Evolutionary conservation across 2,797 vertebrate genomes (phyloP), one percentile per base, ranked within the genome.

Genomic region (Bufotes viridis): DNA sequence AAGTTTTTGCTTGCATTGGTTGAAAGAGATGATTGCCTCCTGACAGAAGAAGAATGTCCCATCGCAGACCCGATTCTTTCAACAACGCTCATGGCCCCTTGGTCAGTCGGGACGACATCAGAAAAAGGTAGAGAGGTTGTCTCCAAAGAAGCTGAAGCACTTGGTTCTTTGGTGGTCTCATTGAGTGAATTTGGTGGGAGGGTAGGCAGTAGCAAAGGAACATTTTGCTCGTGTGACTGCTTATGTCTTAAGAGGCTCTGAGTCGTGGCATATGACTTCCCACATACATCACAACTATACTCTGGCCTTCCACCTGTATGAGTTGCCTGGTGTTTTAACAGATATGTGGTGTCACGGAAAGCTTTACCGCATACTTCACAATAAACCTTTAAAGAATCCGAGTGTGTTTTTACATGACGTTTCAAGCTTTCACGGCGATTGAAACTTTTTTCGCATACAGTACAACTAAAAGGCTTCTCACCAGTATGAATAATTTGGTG

Each of bases 401-500:
- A 92, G 87, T 95, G 95, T 0, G 94, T 94, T 89, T 94, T 94
- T 34, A 93, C 86, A 4, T 95, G 94, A 0, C 95, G 93, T 15
- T 94, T 95, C 18, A 95, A 93, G 91, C 95, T 95, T 91, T 95
- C 94, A 1, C 95, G 88, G 0, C 95, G 93, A 91, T 95, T 95
- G 91, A 95, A 95, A 88, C 93, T 93, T 81, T 94, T 94, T 90
- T 91, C 85, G 84, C 95, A 95, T 7, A 93, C 90, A 0, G 92
- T 91, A 87, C 95, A 95, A 2, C 91, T 92, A 88, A 95, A 95
- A 20, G 95, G 96, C 92, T 97, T 97, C 90, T 97, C 97, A 17
- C 97, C 96, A 0, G 98, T 98, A 93, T 99, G 98, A 93, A 98
- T 96, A 91, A 98, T 97, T 86, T 97, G 97, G 91, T 99, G 98